phyloP scores from a whole-genome alignment of 2,888 invertebrate species.

The Andrena haemorrhoa region DNA sequence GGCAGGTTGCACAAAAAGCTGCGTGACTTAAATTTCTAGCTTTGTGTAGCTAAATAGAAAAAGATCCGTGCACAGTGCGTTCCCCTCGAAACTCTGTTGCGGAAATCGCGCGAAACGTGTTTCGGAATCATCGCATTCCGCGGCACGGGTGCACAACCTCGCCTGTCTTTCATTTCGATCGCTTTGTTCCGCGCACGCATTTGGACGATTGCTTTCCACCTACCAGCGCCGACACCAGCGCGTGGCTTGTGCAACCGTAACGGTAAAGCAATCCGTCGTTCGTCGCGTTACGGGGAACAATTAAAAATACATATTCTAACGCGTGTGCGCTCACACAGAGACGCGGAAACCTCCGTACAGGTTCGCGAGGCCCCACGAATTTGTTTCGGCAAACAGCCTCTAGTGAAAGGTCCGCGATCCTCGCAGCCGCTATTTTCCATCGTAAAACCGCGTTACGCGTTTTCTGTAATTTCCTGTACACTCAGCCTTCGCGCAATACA shows the following conservation, averaged over 20 bases:
- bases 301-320: slow-evolving; percentile 36
- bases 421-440: not conserved
- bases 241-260: slow-evolving; percentile 45
- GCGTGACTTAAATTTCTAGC: not conserved
- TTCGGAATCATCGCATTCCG: slow-evolving; percentile 48
- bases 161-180: slow-evolving; percentile 14
- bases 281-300: slow-evolving; percentile 33
- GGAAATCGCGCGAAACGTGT: slow-evolving; percentile 25
- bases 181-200: slow-evolving; percentile 48
- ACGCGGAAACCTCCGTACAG: not conserved
- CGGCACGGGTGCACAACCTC: slow-evolving; percentile 19
- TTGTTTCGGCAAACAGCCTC: slow-evolving; percentile 20
- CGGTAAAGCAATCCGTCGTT: slow-evolving; percentile 56
- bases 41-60: not conserved
- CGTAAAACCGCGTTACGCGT: not conserved
- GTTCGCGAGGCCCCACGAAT: slow-evolving; percentile 22
- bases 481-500: not conserved
- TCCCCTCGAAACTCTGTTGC: slow-evolving; percentile 14
- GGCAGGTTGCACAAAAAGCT: too few species aligned
- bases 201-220: slow-evolving; percentile 53
- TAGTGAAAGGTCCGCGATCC: slow-evolving; percentile 32
- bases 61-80: not conserved
- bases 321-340: not conserved
- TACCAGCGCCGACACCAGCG: slow-evolving; percentile 11
- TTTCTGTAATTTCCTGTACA: slow-evolving; percentile 5